These are phyloP conservation scores for Cantharis nigra DNA, from an alignment of 2,888 invertebrate genomes.

Conservation along the genomic window DNA sequence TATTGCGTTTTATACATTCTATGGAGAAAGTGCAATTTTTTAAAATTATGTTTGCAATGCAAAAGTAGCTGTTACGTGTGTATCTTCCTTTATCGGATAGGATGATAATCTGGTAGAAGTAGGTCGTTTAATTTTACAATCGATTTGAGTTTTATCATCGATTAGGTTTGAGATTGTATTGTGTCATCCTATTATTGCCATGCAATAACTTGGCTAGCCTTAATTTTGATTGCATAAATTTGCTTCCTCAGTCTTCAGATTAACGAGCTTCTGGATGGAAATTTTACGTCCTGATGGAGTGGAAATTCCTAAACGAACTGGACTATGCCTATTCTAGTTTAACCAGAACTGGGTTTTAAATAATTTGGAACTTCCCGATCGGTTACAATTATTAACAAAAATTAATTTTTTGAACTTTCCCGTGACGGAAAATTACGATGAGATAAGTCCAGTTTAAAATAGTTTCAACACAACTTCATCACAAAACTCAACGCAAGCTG, in stretches of 20 bases:
- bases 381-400: background rate
- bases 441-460: no score
- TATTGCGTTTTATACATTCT: slow-evolving; percentile 15
- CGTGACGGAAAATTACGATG: no score
- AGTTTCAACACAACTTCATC: no score
- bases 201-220: background rate
- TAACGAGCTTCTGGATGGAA: background rate
- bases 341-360: background rate
- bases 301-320: background rate
- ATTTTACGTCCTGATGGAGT: background rate
- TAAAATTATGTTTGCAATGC: background rate
- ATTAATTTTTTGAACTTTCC: background rate
- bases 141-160: background rate
- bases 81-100: background rate
- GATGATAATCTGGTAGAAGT: background rate
- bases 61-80: background rate
- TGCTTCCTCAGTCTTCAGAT: background rate
- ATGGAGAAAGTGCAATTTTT: slow-evolving; percentile 16
- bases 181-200: background rate
- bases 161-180: background rate
- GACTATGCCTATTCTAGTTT: no score
- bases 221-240: background rate
- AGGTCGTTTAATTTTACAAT: background rate
- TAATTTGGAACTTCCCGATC: background rate
- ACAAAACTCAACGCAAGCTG: no score